Evolutionary conservation across 2,888 invertebrate genomes (phyloP).

Genomic region (Callyntrura sp.): DNA sequence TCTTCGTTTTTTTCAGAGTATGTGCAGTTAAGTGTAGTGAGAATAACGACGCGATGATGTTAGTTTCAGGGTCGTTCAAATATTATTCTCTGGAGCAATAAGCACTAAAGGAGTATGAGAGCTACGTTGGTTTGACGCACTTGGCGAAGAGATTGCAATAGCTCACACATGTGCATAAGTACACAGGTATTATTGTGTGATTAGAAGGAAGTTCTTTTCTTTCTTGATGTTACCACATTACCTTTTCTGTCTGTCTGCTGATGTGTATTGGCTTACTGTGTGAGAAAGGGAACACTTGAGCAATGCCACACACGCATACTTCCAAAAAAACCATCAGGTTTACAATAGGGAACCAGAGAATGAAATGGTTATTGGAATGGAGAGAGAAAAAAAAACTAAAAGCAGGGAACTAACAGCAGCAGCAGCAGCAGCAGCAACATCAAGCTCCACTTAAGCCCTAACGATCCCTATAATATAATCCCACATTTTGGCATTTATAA

Average conservation of each 20-base stretch:
- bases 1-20: constrained; percentile 60
- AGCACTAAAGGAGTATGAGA: constrained; percentile 63
- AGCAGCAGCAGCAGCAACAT: background rate
- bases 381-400: constrained; percentile 32
- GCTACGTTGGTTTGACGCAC: constrained; percentile 66
- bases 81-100: constrained; percentile 66
- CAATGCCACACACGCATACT: constrained; percentile 68
- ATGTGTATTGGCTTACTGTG: constrained; percentile 29
- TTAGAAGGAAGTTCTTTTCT: constrained; percentile 33
- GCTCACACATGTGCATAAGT: constrained; percentile 54
- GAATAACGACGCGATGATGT: constrained; percentile 60
- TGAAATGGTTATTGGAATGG: constrained; percentile 60
- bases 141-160: constrained; percentile 72
- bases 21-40: constrained; percentile 70
- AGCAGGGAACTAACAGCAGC: constrained; percentile 5
- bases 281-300: constrained; percentile 78
- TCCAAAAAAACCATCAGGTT: constrained; percentile 56
- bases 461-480: constrained; percentile 25
- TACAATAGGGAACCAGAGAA: constrained; percentile 65
- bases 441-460: constrained; percentile 16
- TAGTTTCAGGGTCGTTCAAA: constrained; percentile 75
- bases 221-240: constrained; percentile 59
- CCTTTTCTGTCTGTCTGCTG: constrained; percentile 63
- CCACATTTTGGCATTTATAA: constrained; percentile 4
- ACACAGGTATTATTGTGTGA: constrained; percentile 33